Evolutionary conservation across 2,888 invertebrate genomes (phyloP).

Genomic region (Charanyca ferruginea): DNA sequence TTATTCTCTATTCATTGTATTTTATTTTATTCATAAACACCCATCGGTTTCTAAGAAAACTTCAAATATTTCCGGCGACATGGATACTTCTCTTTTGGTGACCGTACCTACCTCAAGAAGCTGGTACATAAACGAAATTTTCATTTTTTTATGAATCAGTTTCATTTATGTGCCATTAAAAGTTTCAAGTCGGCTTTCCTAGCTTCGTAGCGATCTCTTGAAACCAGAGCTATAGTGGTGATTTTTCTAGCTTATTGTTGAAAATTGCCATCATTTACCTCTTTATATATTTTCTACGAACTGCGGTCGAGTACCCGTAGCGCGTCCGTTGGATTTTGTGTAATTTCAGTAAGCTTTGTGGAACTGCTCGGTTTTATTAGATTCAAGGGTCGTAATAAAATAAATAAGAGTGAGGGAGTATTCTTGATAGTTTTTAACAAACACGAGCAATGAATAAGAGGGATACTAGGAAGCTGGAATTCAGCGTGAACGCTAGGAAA

Average conservation of each 20-base stretch:
- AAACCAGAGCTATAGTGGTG: conserved; percentile 73
- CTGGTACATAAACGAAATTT: conserved; percentile 25
- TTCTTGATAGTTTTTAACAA: neutral
- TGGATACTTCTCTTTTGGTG: too few species aligned
- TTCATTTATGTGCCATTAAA: conserved; percentile 36
- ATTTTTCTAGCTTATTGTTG: conserved; percentile 82
- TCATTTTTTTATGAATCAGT: conserved; percentile 36
- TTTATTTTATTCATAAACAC: too few species aligned
- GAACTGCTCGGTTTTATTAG: conserved; percentile 28
- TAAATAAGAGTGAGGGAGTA: neutral
- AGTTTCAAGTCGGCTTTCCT: conserved; percentile 32
- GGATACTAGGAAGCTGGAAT: neutral
- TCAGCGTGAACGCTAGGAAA: neutral
- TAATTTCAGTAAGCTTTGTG: conserved; percentile 49
- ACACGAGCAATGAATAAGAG: neutral
- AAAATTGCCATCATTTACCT: conserved; percentile 80
- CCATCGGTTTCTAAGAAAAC: too few species aligned
- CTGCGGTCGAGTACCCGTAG: conserved; percentile 15
- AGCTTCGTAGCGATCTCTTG: conserved; percentile 47
- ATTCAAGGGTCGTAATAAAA: conserved; percentile 18
- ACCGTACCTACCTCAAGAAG: neutral
- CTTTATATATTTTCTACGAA: conserved; percentile 67
- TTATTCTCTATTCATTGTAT: too few species aligned
- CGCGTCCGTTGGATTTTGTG: conserved; percentile 39
- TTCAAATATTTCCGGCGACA: too few species aligned